Base-by-base conservation (phyloP, 2,888 invertebrate genomes). In the Monopis laevigella region DNA sequence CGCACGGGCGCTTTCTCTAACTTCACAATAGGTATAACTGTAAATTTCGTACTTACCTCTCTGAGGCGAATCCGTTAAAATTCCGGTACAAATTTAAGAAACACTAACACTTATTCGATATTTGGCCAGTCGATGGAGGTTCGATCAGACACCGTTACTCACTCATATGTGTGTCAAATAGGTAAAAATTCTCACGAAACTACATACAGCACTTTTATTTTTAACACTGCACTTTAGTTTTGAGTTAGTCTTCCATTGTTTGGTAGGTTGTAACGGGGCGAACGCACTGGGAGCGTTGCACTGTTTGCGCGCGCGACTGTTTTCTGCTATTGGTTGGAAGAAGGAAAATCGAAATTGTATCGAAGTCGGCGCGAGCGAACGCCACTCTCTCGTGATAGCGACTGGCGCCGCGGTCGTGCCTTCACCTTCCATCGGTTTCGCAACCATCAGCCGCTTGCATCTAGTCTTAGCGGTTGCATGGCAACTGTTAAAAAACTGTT, bases 51-150 rank as follows among this genome's bases (percentile, higher is more conserved):
- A 62, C 74, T 77, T 77, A 80, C 78, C 77, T 78, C 54, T 60
- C 65, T 71, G 65, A 66, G 70, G 64, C 70, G 73, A 77, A 65
- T 78, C 78, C 78, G 77, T 74, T 73, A 71, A 80, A 70, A 75
- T 73, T 75, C 75, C 70, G 65, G 66, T 63, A 36, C 36, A 36
- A 36, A 21, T 18, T 35, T 39, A 26, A 70, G 56, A 66, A 57
- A 68, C 77, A 77, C 77, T 68, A 70, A 67, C 75, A 77, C 75
- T 75, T 52, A 46, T 51, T 70, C 58, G 72, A 70, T 72, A 68
- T 77, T 73, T 28, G 72, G 70, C 73, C 62, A 73, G 65, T 67
- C 69, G 70, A 74, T 71, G 65, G 66, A 62, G 62, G 59, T 71
- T 69, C 67, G 59, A 69, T 68, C 62, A 65, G 56, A 63, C 72